Conservation (phyloP, 2,888 invertebrate species). For the Glaucopsyche alexis region DNA sequence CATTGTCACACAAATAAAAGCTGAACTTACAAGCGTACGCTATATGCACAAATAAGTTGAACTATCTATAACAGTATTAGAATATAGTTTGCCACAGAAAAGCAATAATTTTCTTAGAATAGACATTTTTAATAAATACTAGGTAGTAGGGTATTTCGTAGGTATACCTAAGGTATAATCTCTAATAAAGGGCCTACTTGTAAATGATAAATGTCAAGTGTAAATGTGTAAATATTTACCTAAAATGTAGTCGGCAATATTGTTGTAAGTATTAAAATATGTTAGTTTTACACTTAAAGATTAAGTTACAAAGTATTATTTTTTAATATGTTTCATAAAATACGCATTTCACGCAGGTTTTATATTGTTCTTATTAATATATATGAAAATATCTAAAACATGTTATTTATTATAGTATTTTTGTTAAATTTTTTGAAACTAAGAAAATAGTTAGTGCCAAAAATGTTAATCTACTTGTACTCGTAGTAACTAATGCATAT, state of each 20-base stretch:
- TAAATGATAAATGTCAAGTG: background rate
- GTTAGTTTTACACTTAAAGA: background rate
- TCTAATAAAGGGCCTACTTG: background rate
- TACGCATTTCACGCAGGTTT: too few species aligned
- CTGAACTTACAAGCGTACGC: too few species aligned
- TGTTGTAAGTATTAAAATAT: background rate
- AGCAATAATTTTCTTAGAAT: slow-evolving; percentile 35
- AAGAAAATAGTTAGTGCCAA: too few species aligned
- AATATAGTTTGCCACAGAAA: slow-evolving; percentile 25
- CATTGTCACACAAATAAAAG: too few species aligned
- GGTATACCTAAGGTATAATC: background rate
- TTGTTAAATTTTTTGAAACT: too few species aligned
- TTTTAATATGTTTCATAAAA: too few species aligned
- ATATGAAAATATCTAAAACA: too few species aligned
- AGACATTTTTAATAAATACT: slow-evolving; percentile 5
- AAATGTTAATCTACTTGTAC: too few species aligned
- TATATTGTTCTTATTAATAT: too few species aligned
- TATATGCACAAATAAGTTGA: too few species aligned
- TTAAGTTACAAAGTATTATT: background rate
- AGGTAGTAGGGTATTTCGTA: background rate
- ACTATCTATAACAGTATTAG: background rate
- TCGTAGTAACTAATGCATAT: too few species aligned
- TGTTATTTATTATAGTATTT: too few species aligned
- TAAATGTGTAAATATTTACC: background rate
- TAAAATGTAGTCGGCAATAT: background rate